phyloP scores from a whole-genome alignment of 2,888 invertebrate genomes.

The Drosophila setosimentum region DNA sequence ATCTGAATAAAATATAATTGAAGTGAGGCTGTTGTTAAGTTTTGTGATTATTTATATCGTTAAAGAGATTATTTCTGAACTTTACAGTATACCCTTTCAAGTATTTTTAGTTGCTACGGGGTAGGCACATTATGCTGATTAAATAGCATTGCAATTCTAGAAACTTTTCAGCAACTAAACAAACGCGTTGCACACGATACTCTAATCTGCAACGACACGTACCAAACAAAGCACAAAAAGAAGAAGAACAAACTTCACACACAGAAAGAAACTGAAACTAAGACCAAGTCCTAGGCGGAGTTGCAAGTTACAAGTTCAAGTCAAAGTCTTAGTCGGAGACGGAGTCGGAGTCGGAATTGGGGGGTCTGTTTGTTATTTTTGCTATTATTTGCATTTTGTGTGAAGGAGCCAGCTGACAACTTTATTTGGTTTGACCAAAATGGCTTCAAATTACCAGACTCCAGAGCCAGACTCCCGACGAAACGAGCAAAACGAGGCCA shows the following conservation, averaged over 20 bases:
- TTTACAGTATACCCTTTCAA: neutral
- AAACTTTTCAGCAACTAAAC: slow-evolving; percentile 68
- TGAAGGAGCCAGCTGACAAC: slow-evolving; percentile 78
- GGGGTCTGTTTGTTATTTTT: slow-evolving; percentile 16
- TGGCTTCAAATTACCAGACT: slow-evolving; percentile 74
- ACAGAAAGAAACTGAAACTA: slow-evolving; percentile 11
- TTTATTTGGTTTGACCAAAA: slow-evolving; percentile 74
- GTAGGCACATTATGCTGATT: slow-evolving; percentile 35
- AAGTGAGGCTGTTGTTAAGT: neutral
- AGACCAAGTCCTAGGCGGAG: slow-evolving; percentile 6
- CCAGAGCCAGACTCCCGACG: neutral
- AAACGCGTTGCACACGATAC: slow-evolving; percentile 67
- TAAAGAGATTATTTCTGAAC: neutral
- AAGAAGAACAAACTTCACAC: slow-evolving; percentile 25
- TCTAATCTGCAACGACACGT: slow-evolving; percentile 74
- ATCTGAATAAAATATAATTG: neutral
- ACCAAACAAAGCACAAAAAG: slow-evolving; percentile 23
- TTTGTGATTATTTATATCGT: neutral
- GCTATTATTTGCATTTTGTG: slow-evolving; percentile 75
- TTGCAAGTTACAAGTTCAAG: slow-evolving; percentile 15
- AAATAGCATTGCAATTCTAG: slow-evolving; percentile 66
- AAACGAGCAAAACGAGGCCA: slow-evolving; percentile 17
- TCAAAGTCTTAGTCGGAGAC: slow-evolving; percentile 2
- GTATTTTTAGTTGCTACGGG: neutral
- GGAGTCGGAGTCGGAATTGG: slow-evolving; percentile 6